Percentiles rank a stretch among this genome's conserved stretches.
Evolutionary conservation across 1,140 invertebrate species (phyloP).

Genomic region (Apis dorsata): DNA sequence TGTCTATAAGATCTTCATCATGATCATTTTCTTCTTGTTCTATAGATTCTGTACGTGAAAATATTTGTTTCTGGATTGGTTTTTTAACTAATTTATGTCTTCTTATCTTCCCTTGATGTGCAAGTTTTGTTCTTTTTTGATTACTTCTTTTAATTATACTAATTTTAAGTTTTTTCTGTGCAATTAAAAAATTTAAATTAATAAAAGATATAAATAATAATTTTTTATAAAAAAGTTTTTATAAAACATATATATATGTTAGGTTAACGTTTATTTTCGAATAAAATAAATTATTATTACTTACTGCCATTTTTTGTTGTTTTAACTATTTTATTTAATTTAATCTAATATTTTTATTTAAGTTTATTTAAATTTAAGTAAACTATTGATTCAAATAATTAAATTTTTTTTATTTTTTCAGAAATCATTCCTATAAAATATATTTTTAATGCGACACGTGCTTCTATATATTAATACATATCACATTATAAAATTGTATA

Average conservation of each 20-base stretch:
- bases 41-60: conserved; percentile 73
- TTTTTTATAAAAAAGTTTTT: background rate
- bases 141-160: conserved; percentile 84
- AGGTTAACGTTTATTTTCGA: conserved; percentile 16
- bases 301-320: conserved; percentile 25
- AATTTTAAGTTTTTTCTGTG: conserved; percentile 81
- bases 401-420: background rate
- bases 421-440: background rate
- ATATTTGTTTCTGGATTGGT: conserved; percentile 76
- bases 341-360: background rate
- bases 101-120: conserved; percentile 81
- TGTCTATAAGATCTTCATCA: conserved; percentile 83
- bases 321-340: background rate
- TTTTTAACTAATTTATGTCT: conserved; percentile 77
- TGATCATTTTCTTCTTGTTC: conserved; percentile 79
- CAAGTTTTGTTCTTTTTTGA: conserved; percentile 83
- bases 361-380: background rate
- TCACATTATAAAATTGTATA: background rate
- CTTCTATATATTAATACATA: background rate
- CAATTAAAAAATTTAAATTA: conserved; percentile 65
- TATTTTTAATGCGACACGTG: conserved; percentile 13
- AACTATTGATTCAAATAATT: background rate
- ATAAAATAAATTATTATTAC: background rate
- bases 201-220: background rate
- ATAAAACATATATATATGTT: background rate